Conservation (phyloP, 1,140 invertebrate genomes). For the Calliopsis andreniformis region DNA sequence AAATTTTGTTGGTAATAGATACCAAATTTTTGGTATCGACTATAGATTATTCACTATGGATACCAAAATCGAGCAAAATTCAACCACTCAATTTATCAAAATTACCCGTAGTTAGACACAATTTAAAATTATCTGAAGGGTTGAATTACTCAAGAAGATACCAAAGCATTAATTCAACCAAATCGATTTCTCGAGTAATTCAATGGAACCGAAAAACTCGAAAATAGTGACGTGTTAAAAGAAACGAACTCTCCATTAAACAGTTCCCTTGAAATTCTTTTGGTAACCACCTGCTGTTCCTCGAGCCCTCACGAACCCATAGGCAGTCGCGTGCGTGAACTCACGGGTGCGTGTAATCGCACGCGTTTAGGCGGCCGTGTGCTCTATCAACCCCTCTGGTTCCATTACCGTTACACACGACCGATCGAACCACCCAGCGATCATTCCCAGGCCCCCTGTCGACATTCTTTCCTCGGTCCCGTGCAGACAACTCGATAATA, state of each 20-base stretch:
- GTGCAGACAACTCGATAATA: slow-evolving; percentile 36
- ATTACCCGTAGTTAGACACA: no score
- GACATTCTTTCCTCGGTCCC: slow-evolving; percentile 25
- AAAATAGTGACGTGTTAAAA: background rate
- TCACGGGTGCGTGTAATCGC: slow-evolving; percentile 68
- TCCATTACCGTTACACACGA: slow-evolving; percentile 41
- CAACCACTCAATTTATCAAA: background rate
- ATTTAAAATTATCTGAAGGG: no score
- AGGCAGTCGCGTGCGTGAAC: slow-evolving; percentile 59
- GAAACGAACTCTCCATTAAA: slow-evolving; percentile 9
- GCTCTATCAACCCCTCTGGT: slow-evolving; percentile 55
- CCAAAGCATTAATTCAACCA: no score
- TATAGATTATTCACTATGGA: no score
- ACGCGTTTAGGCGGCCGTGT: slow-evolving; percentile 58
- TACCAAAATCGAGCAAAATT: background rate
- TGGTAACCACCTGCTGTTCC: slow-evolving; percentile 53
- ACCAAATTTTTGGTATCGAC: no score
- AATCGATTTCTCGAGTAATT: no score
- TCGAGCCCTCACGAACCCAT: slow-evolving; percentile 6
- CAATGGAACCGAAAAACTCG: no score
- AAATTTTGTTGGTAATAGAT: no score
- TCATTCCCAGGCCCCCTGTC: slow-evolving; percentile 50
- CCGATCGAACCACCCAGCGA: slow-evolving; percentile 24
- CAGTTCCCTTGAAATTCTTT: slow-evolving; percentile 57
- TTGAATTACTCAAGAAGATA: no score